These are phyloP conservation scores for Oligia strigilis DNA, from an alignment of 2,888 invertebrate species.

Conservation along the genomic window DNA sequence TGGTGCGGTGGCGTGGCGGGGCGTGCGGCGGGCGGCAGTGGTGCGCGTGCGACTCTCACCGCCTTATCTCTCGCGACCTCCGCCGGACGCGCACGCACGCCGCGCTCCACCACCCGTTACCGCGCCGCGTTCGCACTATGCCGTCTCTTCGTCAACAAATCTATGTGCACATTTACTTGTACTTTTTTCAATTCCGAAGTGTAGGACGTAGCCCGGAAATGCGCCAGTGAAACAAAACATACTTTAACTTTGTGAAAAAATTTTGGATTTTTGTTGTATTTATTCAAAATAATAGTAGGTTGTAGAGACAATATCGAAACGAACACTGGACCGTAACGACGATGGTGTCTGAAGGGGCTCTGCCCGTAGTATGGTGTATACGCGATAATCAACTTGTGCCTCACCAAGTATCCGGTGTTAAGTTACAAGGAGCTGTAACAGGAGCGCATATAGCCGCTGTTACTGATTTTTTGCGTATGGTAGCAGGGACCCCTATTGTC, in stretches of 20 bases:
- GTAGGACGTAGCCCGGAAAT: conserved; percentile 83
- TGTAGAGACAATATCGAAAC: conserved; percentile 60
- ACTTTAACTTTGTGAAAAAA: conserved; percentile 67
- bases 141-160: conserved; percentile 81
- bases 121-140: conserved; percentile 86
- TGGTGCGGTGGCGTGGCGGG: conserved; percentile 80
- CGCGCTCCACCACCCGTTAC: conserved; percentile 78
- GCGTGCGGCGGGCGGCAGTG: conserved; percentile 79
- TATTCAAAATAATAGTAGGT: conserved; percentile 44
- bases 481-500: conserved; percentile 92
- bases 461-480: conserved; percentile 92
- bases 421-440: conserved; percentile 92
- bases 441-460: conserved; percentile 92
- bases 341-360: conserved; percentile 92
- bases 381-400: conserved; percentile 93
- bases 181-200: conserved; percentile 81
- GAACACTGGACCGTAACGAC: conserved; percentile 77
- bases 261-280: conserved; percentile 45
- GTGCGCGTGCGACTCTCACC: conserved; percentile 89
- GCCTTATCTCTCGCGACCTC: conserved; percentile 91
- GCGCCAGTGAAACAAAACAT: conserved; percentile 76
- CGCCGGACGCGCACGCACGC: conserved; percentile 88
- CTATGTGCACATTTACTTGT: conserved; percentile 80
- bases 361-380: conserved; percentile 93
- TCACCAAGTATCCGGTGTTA: conserved; percentile 92